Conservation (phyloP, 2,888 invertebrate species). For the Entomobrya proxima region DNA sequence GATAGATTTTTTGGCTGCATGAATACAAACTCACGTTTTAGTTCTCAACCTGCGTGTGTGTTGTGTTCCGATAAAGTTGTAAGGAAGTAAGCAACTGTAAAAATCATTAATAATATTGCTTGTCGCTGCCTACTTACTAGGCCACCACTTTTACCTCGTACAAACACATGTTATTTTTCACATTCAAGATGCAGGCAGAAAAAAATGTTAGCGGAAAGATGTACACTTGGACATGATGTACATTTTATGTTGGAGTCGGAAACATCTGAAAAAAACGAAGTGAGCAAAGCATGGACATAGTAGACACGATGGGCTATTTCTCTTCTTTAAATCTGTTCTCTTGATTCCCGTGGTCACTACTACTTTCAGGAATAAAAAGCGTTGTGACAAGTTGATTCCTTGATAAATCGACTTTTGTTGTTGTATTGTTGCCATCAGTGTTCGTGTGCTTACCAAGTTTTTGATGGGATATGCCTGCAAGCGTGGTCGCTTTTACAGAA, state of each 20-base stretch:
- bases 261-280: background rate
- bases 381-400: slow-evolving; percentile 54
- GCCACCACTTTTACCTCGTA: background rate
- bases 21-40: too few relatives aligned
- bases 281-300: background rate
- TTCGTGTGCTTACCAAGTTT: background rate
- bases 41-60: background rate
- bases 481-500: too few relatives aligned
- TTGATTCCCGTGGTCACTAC: background rate
- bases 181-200: background rate
- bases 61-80: background rate
- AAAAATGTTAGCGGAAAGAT: background rate
- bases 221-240: background rate
- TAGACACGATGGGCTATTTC: slow-evolving; percentile 8
- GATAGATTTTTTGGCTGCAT: too few relatives aligned
- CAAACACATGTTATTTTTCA: slow-evolving; percentile 22
- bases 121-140: background rate
- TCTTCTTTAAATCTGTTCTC: background rate
- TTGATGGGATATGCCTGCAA: background rate
- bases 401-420: slow-evolving; percentile 56
- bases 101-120: slow-evolving; percentile 31
- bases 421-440: background rate
- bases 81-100: slow-evolving; percentile 3
- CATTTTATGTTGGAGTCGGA: background rate
- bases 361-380: slow-evolving; percentile 9